Evolutionary conservation across 2,113 vertebrate species (phyloP).

Genomic region (Aspiorhynchus laticeps): DNA sequence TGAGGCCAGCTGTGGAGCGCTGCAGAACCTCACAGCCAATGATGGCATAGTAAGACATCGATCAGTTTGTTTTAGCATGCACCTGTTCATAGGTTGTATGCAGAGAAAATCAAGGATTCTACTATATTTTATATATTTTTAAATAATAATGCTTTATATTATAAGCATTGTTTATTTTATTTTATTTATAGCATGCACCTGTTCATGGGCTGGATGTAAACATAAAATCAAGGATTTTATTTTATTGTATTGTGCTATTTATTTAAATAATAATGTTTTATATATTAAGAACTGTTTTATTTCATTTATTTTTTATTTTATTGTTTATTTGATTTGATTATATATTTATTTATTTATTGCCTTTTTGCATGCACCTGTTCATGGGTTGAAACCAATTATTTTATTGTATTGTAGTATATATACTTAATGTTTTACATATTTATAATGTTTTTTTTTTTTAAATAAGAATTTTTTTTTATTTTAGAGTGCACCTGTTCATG

Average conservation of each 20-base stretch:
- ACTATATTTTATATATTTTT: not conserved
- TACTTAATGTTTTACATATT: too few species aligned
- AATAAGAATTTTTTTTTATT: too few species aligned
- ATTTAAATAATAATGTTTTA: not conserved
- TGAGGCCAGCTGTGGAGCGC: conserved; percentile 87
- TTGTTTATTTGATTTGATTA: too few species aligned
- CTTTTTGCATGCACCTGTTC: not conserved
- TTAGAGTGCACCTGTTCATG: too few species aligned
- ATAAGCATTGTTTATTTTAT: not conserved
- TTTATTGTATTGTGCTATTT: not conserved
- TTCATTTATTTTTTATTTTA: not conserved
- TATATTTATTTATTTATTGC: too few species aligned
- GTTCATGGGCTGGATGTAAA: not conserved
- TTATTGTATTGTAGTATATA: not conserved
- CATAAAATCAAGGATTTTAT: not conserved
- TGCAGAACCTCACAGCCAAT: conserved; percentile 91
- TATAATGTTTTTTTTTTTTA: too few species aligned
- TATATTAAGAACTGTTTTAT: not conserved
- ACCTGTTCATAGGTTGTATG: not conserved
- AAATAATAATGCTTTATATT: too few species aligned
- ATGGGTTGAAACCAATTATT: not conserved
- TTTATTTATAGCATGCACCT: not conserved
- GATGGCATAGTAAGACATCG: conserved; percentile 83
- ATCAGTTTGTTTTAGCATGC: not conserved
- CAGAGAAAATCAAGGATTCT: not conserved